A percentile compares a stretch with the other conserved stretches of the same genome.
phyloP scores from a whole-genome alignment of 2,888 invertebrate species.

The Ferrisia virgata region DNA sequence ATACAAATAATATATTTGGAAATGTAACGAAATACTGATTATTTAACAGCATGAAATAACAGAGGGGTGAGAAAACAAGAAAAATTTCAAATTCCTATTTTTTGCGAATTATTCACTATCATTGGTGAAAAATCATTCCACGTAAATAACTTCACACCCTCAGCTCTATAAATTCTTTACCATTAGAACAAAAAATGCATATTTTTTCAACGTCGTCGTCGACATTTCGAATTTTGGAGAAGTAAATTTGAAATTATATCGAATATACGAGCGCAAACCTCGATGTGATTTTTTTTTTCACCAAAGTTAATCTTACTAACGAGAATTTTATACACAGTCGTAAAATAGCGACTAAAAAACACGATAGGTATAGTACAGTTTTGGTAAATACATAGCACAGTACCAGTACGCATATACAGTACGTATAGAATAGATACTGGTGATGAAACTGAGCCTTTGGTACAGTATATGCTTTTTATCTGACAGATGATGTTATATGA shows the following conservation, averaged over 20 bases:
- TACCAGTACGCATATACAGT: neutral
- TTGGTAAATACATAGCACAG: too few species aligned
- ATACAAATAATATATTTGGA: neutral
- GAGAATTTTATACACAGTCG: neutral
- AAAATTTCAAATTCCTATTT: too few species aligned
- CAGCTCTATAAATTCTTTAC: neutral
- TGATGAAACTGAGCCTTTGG: conserved; percentile 25
- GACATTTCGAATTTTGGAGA: neutral
- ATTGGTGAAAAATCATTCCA: neutral
- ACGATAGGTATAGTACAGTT: too few species aligned
- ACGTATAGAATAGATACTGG: neutral
- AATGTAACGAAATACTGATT: neutral
- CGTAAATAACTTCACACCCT: neutral
- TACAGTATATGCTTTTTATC: conserved; percentile 17
- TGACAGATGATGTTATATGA: conserved; percentile 42
- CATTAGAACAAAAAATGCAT: neutral
- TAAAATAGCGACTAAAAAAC: neutral
- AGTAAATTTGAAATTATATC: neutral
- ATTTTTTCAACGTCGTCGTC: neutral
- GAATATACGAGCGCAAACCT: neutral
- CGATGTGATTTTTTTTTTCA: neutral
- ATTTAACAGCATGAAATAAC: neutral
- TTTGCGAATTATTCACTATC: too few species aligned
- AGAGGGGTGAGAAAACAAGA: too few species aligned
- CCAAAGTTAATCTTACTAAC: neutral